These are phyloP conservation scores for Rhea pennata DNA, from an alignment of 2,113 vertebrate species.

Conservation along the genomic window DNA sequence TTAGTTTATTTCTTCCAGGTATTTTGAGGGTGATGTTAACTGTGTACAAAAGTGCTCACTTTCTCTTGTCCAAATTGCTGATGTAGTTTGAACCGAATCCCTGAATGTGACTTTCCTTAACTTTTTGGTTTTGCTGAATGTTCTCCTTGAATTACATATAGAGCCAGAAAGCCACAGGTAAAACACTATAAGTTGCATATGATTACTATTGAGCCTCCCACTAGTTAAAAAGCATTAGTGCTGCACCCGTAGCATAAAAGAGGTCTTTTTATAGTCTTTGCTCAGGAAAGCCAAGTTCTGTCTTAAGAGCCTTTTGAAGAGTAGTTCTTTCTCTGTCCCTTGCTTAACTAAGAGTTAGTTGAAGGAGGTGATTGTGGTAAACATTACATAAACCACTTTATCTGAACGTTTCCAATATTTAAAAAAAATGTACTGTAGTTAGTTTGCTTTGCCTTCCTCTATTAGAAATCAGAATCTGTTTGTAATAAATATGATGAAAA, in stretches of 20 bases:
- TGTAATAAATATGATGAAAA: background rate
- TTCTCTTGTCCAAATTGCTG: background rate
- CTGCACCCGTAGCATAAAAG: background rate
- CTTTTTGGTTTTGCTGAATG: background rate
- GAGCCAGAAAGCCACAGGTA: background rate
- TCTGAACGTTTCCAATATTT: background rate
- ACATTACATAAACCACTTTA: background rate
- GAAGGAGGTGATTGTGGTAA: background rate
- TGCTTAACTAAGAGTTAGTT: background rate
- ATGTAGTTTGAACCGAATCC: background rate
- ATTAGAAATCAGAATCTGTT: background rate
- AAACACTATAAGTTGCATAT: background rate
- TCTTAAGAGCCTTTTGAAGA: background rate
- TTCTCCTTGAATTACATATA: background rate
- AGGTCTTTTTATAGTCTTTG: background rate
- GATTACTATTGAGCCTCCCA: background rate
- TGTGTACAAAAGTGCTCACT: background rate
- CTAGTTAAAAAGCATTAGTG: background rate
- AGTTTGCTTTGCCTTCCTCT: background rate
- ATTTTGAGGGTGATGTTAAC: background rate
- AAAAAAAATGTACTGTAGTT: background rate
- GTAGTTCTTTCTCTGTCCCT: background rate
- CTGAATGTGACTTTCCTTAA: background rate
- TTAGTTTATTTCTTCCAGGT: constrained; percentile 13
- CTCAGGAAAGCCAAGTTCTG: background rate